These are phyloP conservation scores for Archips xylosteana DNA, from an alignment of 2,888 invertebrate genomes.

Conservation along the genomic window DNA sequence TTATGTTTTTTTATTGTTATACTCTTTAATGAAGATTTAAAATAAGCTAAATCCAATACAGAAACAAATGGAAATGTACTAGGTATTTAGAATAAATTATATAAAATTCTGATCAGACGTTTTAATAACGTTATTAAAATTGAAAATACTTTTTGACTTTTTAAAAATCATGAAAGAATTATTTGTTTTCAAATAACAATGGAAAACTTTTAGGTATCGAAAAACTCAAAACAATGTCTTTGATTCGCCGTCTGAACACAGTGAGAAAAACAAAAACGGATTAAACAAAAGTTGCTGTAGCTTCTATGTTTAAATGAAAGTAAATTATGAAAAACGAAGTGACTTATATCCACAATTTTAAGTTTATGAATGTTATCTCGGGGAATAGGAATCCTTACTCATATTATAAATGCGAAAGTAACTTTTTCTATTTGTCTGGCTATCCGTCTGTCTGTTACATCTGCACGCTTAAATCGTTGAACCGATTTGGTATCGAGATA, in stretches of 20 bases:
- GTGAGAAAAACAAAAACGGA: conserved; percentile 27
- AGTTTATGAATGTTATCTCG: not conserved
- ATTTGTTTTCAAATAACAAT: not conserved
- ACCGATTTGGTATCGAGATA: too few species aligned
- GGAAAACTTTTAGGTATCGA: not conserved
- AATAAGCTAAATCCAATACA: not conserved
- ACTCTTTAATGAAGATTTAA: not conserved
- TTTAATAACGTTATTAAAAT: not conserved
- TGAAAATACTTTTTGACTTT: not conserved
- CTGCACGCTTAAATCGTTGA: too few species aligned
- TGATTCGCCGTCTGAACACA: conserved; percentile 31
- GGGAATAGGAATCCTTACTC: not conserved
- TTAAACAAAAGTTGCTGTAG: conserved; percentile 26
- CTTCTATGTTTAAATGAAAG: conserved; percentile 22
- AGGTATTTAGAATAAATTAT: too few species aligned
- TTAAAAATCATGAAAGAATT: not conserved
- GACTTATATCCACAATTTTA: conserved; percentile 8
- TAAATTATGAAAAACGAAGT: conserved; percentile 23
- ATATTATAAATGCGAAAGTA: too few species aligned
- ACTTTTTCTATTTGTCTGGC: too few species aligned
- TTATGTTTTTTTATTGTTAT: not conserved
- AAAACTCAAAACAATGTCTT: conserved; percentile 29
- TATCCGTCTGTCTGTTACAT: too few species aligned
- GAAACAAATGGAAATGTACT: too few species aligned
- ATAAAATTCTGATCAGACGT: not conserved